These are phyloP conservation scores for Lypha dubia DNA, from an alignment of 2,888 invertebrate species.

Conservation along the genomic window DNA sequence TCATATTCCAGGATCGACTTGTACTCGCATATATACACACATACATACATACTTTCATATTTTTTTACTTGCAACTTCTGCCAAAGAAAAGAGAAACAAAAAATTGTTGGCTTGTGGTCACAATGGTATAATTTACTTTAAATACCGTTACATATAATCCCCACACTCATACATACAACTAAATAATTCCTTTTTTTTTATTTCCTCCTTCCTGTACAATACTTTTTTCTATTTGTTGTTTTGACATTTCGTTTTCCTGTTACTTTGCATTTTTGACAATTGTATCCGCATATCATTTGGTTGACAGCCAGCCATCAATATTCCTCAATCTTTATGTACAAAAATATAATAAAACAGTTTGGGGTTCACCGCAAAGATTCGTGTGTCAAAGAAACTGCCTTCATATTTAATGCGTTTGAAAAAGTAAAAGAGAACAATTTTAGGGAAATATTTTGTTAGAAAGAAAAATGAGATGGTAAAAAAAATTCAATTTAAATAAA, in stretches of 20 bases:
- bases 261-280: conserved; percentile 64
- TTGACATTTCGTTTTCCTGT: conserved; percentile 71
- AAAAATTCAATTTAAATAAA: conserved; percentile 56
- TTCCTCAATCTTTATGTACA: conserved; percentile 24
- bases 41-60: too few species aligned
- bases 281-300: conserved; percentile 70
- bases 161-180: not conserved
- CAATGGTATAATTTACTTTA: conserved; percentile 83
- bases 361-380: conserved; percentile 8
- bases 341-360: conserved; percentile 1
- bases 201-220: not conserved
- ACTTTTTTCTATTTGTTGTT: conserved; percentile 39
- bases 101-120: conserved; percentile 74
- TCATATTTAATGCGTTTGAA: conserved; percentile 41
- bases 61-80: not conserved
- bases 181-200: conserved; percentile 25
- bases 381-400: conserved; percentile 12
- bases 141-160: conserved; percentile 77
- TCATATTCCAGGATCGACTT: conserved; percentile 18
- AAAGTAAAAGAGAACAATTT: not conserved
- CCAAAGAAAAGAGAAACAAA: not conserved
- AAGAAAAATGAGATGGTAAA: conserved; percentile 27
- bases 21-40: not conserved
- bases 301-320: conserved; percentile 71
- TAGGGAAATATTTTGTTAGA: conserved; percentile 48